These are phyloP conservation scores for Apamea crenata DNA, from an alignment of 2,888 invertebrate species.

Conservation along the genomic window DNA sequence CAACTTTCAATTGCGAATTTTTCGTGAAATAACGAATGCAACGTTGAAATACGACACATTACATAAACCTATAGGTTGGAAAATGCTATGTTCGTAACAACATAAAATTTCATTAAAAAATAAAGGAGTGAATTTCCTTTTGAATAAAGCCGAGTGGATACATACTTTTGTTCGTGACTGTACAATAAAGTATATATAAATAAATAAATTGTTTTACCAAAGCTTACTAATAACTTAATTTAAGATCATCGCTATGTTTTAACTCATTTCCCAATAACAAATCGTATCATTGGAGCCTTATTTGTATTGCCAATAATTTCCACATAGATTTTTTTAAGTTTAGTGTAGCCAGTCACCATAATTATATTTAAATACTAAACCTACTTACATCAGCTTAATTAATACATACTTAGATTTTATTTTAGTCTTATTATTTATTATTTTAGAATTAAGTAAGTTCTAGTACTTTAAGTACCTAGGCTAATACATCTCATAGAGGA, in stretches of 20 bases:
- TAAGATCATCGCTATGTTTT: background rate
- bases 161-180: too few species aligned
- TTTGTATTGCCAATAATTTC: background rate
- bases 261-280: background rate
- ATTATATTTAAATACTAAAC: background rate
- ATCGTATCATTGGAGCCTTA: background rate
- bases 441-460: conserved; percentile 5
- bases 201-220: background rate
- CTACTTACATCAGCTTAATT: background rate
- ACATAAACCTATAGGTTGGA: too few species aligned
- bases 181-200: too few species aligned
- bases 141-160: too few species aligned
- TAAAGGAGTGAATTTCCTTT: too few species aligned
- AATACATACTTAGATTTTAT: background rate
- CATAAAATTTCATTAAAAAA: too few species aligned
- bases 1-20: too few species aligned
- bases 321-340: background rate
- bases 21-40: too few species aligned
- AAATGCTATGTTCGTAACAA: too few species aligned
- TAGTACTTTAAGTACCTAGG: background rate
- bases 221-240: background rate
- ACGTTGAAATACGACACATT: too few species aligned
- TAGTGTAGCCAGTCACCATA: background rate
- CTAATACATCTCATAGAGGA: background rate
- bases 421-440: background rate